A percentile compares a stretch with the other conserved stretches of the same genome.
Evolutionary conservation across 2,888 invertebrate genomes (phyloP).

Genomic region (Hypsopygia costalis): DNA sequence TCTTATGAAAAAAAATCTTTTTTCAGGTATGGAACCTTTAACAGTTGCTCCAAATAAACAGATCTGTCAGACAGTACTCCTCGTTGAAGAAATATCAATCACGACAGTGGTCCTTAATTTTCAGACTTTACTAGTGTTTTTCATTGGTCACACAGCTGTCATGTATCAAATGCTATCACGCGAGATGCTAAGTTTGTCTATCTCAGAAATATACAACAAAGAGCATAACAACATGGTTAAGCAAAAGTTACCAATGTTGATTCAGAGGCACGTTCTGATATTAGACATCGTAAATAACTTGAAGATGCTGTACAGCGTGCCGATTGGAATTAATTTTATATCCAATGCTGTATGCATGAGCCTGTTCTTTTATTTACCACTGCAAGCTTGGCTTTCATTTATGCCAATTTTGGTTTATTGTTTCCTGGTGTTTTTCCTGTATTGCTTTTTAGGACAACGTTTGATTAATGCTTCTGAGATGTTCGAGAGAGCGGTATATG

Average conservation of each 20-base stretch:
- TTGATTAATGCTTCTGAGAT: constrained; percentile 52
- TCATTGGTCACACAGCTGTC: constrained; percentile 53
- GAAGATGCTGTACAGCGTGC: constrained; percentile 48
- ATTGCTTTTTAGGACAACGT: constrained; percentile 59
- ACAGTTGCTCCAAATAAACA: constrained; percentile 42
- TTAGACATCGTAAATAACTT: constrained; percentile 41
- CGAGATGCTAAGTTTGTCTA: constrained; percentile 31
- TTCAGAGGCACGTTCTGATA: constrained; percentile 41
- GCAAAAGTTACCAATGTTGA: constrained; percentile 34
- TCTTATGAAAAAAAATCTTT: too few species aligned
- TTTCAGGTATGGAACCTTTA: constrained; percentile 52
- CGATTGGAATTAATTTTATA: constrained; percentile 59
- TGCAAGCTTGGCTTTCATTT: constrained; percentile 48
- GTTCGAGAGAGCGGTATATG: constrained; percentile 54
- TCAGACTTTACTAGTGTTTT: constrained; percentile 48
- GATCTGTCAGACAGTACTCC: constrained; percentile 42
- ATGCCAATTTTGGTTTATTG: constrained; percentile 52
- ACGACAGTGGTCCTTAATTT: constrained; percentile 45
- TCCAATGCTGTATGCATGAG: constrained; percentile 53
- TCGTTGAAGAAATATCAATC: constrained; percentile 40
- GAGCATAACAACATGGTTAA: constrained; percentile 28
- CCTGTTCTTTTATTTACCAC: constrained; percentile 50
- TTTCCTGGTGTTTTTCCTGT: constrained; percentile 55
- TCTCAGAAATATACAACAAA: background rate
- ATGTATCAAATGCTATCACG: constrained; percentile 52